Evolutionary conservation across 2,888 invertebrate species (phyloP), one percentile per base, ranked within the genome.

Genomic region (Brachypterus glaber): DNA sequence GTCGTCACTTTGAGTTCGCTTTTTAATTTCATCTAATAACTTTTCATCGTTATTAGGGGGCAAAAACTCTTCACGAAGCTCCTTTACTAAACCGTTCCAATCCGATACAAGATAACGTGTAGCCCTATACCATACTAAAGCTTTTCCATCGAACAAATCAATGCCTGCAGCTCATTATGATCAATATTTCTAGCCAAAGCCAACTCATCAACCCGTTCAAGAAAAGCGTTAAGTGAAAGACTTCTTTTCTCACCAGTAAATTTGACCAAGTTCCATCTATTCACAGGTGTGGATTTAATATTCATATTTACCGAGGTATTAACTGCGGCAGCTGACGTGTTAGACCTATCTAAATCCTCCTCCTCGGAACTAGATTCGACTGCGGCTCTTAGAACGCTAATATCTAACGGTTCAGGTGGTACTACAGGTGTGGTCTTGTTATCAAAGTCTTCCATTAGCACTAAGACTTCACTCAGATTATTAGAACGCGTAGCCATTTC

Each of bases 11-110:
- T 55, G 54, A 0, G 46, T 46, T 4, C 54, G 34, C 11, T 30
- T 27, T 9, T 39, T 33, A 21, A 53, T 47, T 35, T 53, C 51
- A 12, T 52, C 48, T n/a, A 46, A 45, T 8, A 53, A 36, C 12
- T 30, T 38, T 12, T 50, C 46, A 29, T 50, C 47, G 33, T 53
- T 51, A 37, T 51, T 44, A 8, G 27, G 13, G 2, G 46, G 45
- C 18, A 39, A 40, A 37, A 47, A 52, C 14, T 45, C 39, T 25
- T 40, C 17, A 14, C 43, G 33, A 18, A 46, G 35, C 17, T 17
- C 25, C 7, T 12, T 24, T 5, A 40, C 42, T 9, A 44, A 27
- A n/a, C 30, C 33, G 12, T 40, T 34, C 47, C 44, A 49, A 33
- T 17, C 27, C 7, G 17, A 9, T 13, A 44, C 24, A 12, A 16